phyloP scores from a whole-genome alignment of 2,888 invertebrate species.

The Cephus rjabovi region DNA sequence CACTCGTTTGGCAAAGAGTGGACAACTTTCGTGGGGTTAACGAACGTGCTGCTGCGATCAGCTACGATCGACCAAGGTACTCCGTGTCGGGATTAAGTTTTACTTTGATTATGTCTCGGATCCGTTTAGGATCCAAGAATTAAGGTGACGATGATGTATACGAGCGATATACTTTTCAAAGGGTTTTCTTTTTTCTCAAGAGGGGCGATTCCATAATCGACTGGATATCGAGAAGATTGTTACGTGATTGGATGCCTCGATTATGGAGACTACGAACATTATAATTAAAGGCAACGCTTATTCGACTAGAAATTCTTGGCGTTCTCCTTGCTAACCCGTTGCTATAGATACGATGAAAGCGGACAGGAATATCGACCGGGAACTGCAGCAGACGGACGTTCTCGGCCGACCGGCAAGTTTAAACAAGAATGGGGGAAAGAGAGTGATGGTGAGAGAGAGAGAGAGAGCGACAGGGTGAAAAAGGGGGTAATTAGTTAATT shows the following conservation, averaged over 20 bases:
- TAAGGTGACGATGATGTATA: neutral
- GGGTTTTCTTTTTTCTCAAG: neutral
- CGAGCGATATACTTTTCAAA: neutral
- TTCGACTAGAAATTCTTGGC: constrained; percentile 41
- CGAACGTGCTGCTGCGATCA: neutral
- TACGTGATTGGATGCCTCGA: neutral
- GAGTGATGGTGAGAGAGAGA: constrained; percentile 10
- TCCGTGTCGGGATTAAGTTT: neutral
- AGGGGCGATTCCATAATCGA: neutral
- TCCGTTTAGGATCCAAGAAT: neutral
- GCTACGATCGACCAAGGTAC: neutral
- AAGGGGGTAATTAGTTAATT: constrained; percentile 49
- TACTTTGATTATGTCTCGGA: neutral
- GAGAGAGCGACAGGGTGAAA: constrained; percentile 11
- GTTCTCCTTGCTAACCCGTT: constrained; percentile 47
- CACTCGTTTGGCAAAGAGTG: neutral
- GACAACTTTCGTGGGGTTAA: no score
- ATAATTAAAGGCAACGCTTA: constrained; percentile 53
- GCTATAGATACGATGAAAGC: constrained; percentile 57
- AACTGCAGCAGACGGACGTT: constrained; percentile 49
- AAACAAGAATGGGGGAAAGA: constrained; percentile 30
- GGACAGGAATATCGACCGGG: constrained; percentile 54
- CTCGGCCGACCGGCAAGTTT: constrained; percentile 36
- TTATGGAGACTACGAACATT: constrained; percentile 24
- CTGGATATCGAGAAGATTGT: neutral